Percentiles rank a stretch among this genome's conserved stretches.
phyloP scores from a whole-genome alignment of 35 echinoderm and acorn worm genomes.

The Strongylocentrotus purpuratus region DNA sequence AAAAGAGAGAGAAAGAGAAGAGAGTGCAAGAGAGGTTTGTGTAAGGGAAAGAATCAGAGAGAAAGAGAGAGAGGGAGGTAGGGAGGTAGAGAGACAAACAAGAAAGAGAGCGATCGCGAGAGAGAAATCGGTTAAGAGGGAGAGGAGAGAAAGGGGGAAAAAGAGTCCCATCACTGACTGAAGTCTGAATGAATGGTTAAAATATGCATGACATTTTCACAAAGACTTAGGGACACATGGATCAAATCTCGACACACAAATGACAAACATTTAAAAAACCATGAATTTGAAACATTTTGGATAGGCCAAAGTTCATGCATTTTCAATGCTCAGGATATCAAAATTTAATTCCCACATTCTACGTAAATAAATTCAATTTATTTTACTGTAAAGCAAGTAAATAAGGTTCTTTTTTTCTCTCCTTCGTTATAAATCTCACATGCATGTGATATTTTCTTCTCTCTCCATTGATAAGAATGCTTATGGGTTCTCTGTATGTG shows the following conservation, averaged over 20 bases:
- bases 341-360: neutral
- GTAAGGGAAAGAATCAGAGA: neutral
- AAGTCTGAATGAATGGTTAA: slow-evolving; percentile 42
- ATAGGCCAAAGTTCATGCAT: neutral
- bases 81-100: neutral
- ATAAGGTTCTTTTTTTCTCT: neutral
- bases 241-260: slow-evolving; percentile 37
- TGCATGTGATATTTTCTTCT: slow-evolving; percentile 41
- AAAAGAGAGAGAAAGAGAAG: too few relatives aligned
- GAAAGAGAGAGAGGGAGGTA: neutral
- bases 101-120: neutral
- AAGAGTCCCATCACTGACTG: neutral
- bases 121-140: neutral
- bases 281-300: slow-evolving; percentile 38
- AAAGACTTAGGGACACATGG: slow-evolving; percentile 23
- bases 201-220: slow-evolving; percentile 49
- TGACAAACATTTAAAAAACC: slow-evolving; percentile 14
- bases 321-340: slow-evolving; percentile 26
- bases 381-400: slow-evolving; percentile 4
- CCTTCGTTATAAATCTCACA: neutral
- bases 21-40: too few relatives aligned
- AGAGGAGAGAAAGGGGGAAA: neutral
- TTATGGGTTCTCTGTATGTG: neutral
- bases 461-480: slow-evolving; percentile 37
- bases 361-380: slow-evolving; percentile 7